phyloP scores from a whole-genome alignment of 2,797 vertebrate genomes.

The Thunnus albacares region DNA sequence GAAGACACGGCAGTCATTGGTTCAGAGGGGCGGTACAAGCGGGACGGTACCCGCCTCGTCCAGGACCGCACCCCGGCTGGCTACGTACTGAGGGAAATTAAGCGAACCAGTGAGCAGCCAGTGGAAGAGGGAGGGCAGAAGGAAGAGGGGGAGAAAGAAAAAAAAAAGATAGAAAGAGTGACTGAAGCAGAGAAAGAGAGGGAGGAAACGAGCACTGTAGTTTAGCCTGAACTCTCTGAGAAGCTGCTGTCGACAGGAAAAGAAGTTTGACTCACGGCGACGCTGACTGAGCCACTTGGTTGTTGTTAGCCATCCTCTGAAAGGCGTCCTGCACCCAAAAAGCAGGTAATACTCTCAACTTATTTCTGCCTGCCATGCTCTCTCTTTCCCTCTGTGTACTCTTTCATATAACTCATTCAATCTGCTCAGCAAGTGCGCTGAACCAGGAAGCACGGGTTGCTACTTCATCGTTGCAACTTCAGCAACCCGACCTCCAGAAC shows the following conservation, averaged over 20 bases:
- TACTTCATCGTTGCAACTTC: conserved; percentile 58
- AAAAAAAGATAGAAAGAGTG: conserved; percentile 62
- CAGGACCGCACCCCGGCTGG: conserved; percentile 84
- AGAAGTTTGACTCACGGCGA: conserved; percentile 79
- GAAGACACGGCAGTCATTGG: conserved; percentile 58
- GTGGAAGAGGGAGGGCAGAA: conserved; percentile 77
- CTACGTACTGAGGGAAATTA: conserved; percentile 68
- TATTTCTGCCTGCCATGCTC: conserved; percentile 13
- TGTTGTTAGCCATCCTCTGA: conserved; percentile 69
- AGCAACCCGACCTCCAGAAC: conserved; percentile 27
- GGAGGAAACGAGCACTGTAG: conserved; percentile 72
- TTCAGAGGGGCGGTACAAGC: conserved; percentile 15
- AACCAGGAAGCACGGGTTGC: conserved; percentile 77
- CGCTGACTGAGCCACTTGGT: conserved; percentile 75
- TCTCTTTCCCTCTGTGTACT: not conserved
- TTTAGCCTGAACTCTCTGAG: conserved; percentile 75
- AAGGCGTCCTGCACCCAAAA: conserved; percentile 73
- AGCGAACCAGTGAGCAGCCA: conserved; percentile 71
- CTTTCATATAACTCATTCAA: conserved; percentile 37
- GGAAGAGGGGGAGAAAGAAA: conserved; percentile 44
- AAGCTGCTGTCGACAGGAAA: conserved; percentile 78
- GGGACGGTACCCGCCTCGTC: conserved; percentile 54
- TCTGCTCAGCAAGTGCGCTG: conserved; percentile 64
- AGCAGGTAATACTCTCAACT: conserved; percentile 76
- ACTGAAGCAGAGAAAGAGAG: conserved; percentile 66